Percentiles rank a stretch among this genome's conserved stretches.
phyloP scores from a whole-genome alignment of 2,797 vertebrate species.

The Clarias fuscus region DNA sequence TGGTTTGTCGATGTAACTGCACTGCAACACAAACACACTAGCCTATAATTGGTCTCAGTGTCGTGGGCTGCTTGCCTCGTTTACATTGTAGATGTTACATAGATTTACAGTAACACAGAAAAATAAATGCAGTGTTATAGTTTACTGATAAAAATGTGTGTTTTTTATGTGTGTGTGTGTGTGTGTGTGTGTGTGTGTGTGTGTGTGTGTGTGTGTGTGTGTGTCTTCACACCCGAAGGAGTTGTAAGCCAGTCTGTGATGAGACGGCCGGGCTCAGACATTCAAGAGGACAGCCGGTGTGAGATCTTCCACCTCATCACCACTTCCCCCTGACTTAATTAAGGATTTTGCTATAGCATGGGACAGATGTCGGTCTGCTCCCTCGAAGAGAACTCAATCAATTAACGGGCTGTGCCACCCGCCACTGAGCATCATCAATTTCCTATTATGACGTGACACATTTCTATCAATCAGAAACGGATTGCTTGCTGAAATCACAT shows the following conservation, averaged over 20 bases:
- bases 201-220: neutral
- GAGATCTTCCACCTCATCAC: constrained; percentile 29
- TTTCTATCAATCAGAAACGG: constrained; percentile 59
- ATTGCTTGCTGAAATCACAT: constrained; percentile 54
- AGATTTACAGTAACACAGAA: no score
- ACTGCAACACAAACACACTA: no score
- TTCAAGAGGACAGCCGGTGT: constrained; percentile 33
- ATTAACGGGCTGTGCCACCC: constrained; percentile 47
- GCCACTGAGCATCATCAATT: constrained; percentile 58
- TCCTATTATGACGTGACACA: constrained; percentile 56
- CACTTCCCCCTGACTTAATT: constrained; percentile 40
- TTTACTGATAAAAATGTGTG: no score
- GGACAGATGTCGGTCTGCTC: constrained; percentile 52
- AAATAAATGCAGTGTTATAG: no score
- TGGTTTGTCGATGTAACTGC: no score
- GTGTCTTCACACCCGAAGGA: neutral
- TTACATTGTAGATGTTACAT: no score
- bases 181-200: neutral
- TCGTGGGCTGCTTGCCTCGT: no score
- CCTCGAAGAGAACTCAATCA: constrained; percentile 59
- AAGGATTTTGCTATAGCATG: constrained; percentile 44
- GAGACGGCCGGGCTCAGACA: neutral
- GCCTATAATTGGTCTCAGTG: no score
- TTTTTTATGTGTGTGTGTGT: neutral
- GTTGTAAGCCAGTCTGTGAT: neutral